Evolutionary conservation across 2,113 vertebrate genomes (phyloP).

Genomic region (Fulica atra): DNA sequence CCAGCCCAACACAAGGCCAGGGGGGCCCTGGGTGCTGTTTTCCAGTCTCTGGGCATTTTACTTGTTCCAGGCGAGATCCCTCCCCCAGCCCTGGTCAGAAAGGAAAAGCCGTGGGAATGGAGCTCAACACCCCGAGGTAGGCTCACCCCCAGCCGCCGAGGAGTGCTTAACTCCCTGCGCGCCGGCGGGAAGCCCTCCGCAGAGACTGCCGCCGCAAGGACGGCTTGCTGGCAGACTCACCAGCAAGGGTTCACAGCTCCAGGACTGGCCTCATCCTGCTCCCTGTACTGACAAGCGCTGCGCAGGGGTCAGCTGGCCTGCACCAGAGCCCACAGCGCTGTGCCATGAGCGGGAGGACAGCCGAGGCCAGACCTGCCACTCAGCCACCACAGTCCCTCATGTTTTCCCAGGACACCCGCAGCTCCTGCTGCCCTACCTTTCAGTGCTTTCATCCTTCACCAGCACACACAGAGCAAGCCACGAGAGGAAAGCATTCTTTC

Average conservation of each 20-base stretch:
- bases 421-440: background rate
- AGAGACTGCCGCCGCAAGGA: fast-evolving
- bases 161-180: conserved; percentile 14
- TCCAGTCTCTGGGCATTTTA: conserved; percentile 29
- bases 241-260: background rate
- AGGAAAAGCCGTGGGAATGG: conserved; percentile 64
- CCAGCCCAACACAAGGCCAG: background rate
- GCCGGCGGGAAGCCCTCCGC: background rate
- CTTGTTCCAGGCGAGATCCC: conserved; percentile 13
- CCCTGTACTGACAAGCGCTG: fast-evolving
- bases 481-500: background rate
- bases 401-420: background rate
- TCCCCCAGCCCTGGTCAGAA: conserved; percentile 42
- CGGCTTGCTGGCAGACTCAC: background rate
- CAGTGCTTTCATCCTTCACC: background rate
- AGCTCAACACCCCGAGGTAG: conserved; percentile 34
- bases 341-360: background rate
- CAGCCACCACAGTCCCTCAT: fast-evolving
- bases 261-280: background rate
- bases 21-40: background rate
- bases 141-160: background rate
- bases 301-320: background rate
- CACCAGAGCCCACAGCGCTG: fast-evolving
- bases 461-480: background rate
- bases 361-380: background rate